Conservation (phyloP, 2,888 invertebrate species). For the Drosophila anomelani region DNA sequence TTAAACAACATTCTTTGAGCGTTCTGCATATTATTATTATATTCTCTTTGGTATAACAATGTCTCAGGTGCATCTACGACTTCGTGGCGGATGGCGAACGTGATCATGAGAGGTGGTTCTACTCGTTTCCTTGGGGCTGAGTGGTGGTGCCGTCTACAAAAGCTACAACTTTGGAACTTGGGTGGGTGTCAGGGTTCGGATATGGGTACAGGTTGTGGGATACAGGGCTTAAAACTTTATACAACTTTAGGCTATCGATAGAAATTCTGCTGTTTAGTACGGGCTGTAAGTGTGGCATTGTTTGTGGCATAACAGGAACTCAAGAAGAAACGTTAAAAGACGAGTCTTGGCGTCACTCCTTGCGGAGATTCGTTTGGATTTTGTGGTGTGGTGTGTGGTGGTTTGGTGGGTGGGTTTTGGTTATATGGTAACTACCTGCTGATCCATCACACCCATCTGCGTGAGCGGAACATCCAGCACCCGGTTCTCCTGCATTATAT, state of each 20-base stretch:
- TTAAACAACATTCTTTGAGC: not conserved
- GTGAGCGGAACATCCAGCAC: conserved; percentile 95
- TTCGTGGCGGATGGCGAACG: conserved; percentile 17
- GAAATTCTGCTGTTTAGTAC: conserved; percentile 49
- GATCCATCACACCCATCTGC: conserved; percentile 97
- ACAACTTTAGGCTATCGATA: conserved; percentile 54
- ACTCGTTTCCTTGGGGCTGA: conserved; percentile 26
- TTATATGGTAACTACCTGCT: conserved; percentile 88
- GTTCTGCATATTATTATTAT: not conserved
- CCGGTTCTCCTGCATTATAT: conserved; percentile 88
- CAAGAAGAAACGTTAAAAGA: conserved; percentile 59
- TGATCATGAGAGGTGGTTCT: conserved; percentile 26
- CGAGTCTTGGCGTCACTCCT: conserved; percentile 30
- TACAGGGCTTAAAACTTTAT: conserved; percentile 32
- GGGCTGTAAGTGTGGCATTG: conserved; percentile 10
- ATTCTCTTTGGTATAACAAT: conserved; percentile 16
- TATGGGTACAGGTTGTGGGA: not conserved
- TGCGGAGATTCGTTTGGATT: conserved; percentile 37
- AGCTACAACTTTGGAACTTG: conserved; percentile 42
- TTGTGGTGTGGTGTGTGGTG: conserved; percentile 29
- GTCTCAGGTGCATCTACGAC: conserved; percentile 38
- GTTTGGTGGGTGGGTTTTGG: conserved; percentile 21
- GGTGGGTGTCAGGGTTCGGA: conserved; percentile 10
- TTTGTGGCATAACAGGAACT: conserved; percentile 57
- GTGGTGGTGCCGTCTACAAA: conserved; percentile 42